Evolutionary conservation across 2,797 vertebrate species (phyloP).

Genomic region (Malurus leucopterus): DNA sequence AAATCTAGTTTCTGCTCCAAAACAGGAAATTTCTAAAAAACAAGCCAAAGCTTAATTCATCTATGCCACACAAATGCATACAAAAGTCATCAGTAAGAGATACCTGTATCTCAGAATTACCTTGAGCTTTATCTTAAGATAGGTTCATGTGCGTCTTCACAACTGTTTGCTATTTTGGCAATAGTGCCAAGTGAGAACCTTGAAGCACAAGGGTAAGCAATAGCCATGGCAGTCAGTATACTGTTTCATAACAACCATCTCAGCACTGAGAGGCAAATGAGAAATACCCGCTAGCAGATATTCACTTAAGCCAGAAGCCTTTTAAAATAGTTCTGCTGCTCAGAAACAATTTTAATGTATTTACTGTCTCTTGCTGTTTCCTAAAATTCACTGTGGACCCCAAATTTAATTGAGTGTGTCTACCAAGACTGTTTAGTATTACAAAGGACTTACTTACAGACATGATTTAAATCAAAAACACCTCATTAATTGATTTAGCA

Average conservation of each 20-base stretch:
- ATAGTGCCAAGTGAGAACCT: neutral
- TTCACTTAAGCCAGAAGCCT: neutral
- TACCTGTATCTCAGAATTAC: neutral
- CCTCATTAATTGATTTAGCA: neutral
- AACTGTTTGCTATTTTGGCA: neutral
- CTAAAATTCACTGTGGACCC: neutral
- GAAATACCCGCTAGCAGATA: neutral
- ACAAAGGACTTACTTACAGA: neutral
- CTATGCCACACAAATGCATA: neutral
- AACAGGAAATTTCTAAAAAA: neutral
- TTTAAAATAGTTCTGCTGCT: neutral
- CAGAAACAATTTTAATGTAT: neutral
- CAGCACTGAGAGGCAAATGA: neutral
- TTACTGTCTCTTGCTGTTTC: neutral
- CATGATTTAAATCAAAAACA: neutral
- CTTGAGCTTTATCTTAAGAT: neutral
- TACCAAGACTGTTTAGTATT: neutral
- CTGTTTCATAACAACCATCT: neutral
- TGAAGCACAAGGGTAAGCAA: neutral
- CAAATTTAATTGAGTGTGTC: neutral
- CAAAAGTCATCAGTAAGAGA: neutral
- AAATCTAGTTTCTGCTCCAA: neutral
- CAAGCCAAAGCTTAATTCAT: neutral
- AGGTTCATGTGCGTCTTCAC: neutral
- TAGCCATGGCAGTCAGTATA: rapidly evolving